Conservation (phyloP, 2,888 invertebrate species). For the Xanthia icteritia region DNA sequence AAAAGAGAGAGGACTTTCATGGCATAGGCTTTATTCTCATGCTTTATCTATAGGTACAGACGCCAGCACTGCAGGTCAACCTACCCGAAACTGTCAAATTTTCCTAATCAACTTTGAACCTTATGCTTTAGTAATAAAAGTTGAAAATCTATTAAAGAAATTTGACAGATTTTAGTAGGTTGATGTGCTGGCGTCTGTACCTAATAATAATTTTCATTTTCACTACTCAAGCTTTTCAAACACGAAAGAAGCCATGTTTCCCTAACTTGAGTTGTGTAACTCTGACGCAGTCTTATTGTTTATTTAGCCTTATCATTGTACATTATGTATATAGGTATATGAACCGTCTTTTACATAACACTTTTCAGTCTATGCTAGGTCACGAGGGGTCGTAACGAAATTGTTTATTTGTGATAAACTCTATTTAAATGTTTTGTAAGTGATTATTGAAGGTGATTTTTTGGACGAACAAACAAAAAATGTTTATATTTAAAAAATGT, state of each 20-base stretch:
- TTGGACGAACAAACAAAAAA: background rate
- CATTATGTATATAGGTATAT: slow-evolving; percentile 16
- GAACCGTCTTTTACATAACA: slow-evolving; percentile 13
- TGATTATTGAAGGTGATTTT: background rate
- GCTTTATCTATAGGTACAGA: too few species aligned
- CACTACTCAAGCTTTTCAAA: background rate
- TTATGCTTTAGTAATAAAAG: too few species aligned
- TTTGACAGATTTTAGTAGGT: too few species aligned
- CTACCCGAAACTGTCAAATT: too few species aligned
- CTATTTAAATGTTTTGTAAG: slow-evolving; percentile 14
- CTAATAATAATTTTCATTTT: background rate
- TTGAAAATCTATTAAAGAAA: too few species aligned
- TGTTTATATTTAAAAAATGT: background rate
- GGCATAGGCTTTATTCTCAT: background rate
- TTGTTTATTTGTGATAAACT: slow-evolving; percentile 44
- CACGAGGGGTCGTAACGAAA: slow-evolving; percentile 33
- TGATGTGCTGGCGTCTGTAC: too few species aligned
- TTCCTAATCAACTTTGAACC: too few species aligned
- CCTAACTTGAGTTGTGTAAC: background rate
- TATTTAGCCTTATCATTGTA: slow-evolving; percentile 35
- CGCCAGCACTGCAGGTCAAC: too few species aligned
- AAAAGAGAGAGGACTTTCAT: background rate
- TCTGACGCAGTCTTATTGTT: slow-evolving; percentile 35
- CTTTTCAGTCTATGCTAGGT: slow-evolving; percentile 16
- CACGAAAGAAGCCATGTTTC: background rate